Evolutionary conservation across 2,113 vertebrate species (phyloP).

Genomic region (Proteles cristata): DNA sequence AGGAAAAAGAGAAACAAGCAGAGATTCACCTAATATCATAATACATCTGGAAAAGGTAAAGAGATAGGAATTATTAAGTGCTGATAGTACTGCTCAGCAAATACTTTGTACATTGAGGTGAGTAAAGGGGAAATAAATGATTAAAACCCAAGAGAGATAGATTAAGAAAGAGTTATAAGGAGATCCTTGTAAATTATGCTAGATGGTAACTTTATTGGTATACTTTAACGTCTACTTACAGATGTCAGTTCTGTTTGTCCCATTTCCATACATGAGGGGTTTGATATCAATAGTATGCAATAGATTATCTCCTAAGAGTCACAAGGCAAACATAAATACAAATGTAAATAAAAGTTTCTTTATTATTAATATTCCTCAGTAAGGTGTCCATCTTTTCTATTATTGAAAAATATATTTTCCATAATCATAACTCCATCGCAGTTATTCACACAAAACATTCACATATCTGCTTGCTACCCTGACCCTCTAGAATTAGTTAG

Average conservation of each 20-base stretch:
- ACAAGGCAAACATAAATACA: background rate
- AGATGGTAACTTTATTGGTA: background rate
- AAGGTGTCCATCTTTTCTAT: background rate
- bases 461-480: background rate
- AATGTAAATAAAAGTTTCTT: background rate
- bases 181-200: background rate
- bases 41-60: background rate
- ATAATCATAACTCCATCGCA: background rate
- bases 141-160: background rate
- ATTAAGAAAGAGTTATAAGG: background rate
- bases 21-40: background rate
- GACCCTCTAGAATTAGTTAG: background rate
- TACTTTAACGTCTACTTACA: background rate
- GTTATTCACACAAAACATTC: background rate
- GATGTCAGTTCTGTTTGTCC: background rate
- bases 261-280: background rate
- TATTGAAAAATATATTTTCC: background rate
- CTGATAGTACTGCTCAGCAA: background rate
- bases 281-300: background rate
- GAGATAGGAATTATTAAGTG: background rate
- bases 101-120: background rate
- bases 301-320: background rate
- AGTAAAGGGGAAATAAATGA: background rate
- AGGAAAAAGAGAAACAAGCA: background rate
- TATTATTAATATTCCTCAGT: slow-evolving; percentile 2